Base-by-base conservation (phyloP, 1,140 invertebrate genomes). In the Drosophila insularis region DNA sequence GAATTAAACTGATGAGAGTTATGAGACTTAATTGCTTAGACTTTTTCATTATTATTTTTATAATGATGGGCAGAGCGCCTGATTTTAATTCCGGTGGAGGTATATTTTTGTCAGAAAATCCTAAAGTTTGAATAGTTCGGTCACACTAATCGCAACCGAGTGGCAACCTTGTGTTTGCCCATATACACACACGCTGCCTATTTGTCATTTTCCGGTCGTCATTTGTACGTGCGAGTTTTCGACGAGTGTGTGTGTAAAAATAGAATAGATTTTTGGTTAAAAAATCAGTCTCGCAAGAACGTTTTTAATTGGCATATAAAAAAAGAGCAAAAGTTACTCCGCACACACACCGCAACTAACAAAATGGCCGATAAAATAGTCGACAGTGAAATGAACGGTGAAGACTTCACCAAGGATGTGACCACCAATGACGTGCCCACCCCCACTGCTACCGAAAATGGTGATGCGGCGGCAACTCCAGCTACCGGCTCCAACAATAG, bases 391-490 rank as follows among this genome's bases (percentile, higher is more conserved):
- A 89, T 90, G 71, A 94, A 94, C 79, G 93, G 93, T 69, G 94
- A 95, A 92, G 95, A 95, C 91, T 95, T 95, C 92, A 95, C 95
- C 85, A 94, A 95, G 93, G 95, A 95, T 90, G 94, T 95, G 80
- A 91, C 82, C 71, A 81, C 87, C 60, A 93, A 93, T 31, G 93
- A 93, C 78, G 93, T 93, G 76, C 93, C 93, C 74, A 94, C 93
- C 89, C 93, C 93, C 27, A 27, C 27, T 27, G 27, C 27, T 27
- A 27, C 27, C 74, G 94, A 94, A 91, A 94, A 94, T 81, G 94
- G 94, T 82, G 93, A 93, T 80, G 43, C 43, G 93, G 53, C 31
- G 54, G 40, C 63, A 94, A 2, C 17, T 50, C 6, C 7, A 50
- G 8, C 93, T 82, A 93, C 93, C 82, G 94, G 93, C 81, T 94